Conservation (phyloP, 1,140 invertebrate species). For the Gryon sp. region DNA sequence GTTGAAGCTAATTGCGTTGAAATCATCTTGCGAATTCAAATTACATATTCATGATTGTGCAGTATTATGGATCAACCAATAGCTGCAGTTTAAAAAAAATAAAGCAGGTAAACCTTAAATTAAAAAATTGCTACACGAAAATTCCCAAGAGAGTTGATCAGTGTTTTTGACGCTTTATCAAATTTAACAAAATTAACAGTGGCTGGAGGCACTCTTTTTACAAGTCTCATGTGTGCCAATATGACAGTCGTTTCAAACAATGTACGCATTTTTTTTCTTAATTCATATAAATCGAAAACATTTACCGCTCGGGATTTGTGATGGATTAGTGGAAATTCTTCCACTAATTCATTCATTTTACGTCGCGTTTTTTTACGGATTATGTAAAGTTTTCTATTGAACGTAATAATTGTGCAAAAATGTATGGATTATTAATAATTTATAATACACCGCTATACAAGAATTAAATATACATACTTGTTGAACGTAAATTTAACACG, state of each 20-base stretch:
- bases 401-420: too few relatives aligned
- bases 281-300: conserved; percentile 40
- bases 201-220: neutral
- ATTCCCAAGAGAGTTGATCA: too few relatives aligned
- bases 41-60: too few relatives aligned
- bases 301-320: conserved; percentile 46
- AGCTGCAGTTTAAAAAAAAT: conserved; percentile 8
- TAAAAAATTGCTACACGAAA: too few relatives aligned
- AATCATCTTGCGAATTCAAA: too few relatives aligned
- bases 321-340: conserved; percentile 33
- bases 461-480: too few relatives aligned
- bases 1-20: too few relatives aligned
- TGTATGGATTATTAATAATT: too few relatives aligned
- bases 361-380: conserved; percentile 8
- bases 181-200: conserved; percentile 13
- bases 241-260: conserved; percentile 23
- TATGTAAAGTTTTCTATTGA: neutral
- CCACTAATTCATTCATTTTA: conserved; percentile 23
- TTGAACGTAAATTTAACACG: too few relatives aligned
- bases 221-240: conserved; percentile 18
- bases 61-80: too few relatives aligned
- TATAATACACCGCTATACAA: too few relatives aligned
- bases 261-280: conserved; percentile 25
- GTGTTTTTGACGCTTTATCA: neutral
- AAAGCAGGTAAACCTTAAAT: too few relatives aligned